Evolutionary conservation across 2,113 vertebrate genomes (phyloP).

Genomic region (Pseudorhombus dupliciocellatus): DNA sequence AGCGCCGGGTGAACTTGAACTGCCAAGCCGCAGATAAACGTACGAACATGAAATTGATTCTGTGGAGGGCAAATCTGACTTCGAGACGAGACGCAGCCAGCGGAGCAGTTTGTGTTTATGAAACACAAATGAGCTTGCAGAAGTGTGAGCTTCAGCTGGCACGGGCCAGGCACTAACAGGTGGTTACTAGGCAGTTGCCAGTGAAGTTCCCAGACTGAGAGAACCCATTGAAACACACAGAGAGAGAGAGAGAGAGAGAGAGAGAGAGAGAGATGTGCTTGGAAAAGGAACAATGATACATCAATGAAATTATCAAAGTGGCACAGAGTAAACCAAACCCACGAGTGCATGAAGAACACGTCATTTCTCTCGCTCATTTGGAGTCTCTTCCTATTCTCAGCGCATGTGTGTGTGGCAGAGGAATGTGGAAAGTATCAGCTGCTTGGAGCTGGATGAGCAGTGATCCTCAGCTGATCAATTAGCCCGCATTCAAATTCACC

Average conservation of each 20-base stretch:
- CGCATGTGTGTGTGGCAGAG: background rate
- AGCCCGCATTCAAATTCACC: slow-evolving; percentile 3
- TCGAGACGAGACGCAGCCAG: slow-evolving; percentile 24
- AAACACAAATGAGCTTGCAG: slow-evolving; percentile 26
- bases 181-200: slow-evolving; percentile 24
- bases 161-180: slow-evolving; percentile 13
- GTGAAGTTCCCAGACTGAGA: background rate
- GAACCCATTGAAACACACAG: too few relatives aligned
- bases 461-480: background rate
- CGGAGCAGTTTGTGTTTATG: slow-evolving; percentile 41
- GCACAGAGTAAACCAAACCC: background rate
- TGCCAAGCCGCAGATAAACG: slow-evolving; percentile 36
- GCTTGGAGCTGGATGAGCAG: background rate
- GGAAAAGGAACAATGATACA: background rate
- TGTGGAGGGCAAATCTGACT: slow-evolving; percentile 29
- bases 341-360: background rate
- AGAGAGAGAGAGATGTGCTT: background rate
- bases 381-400: background rate
- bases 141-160: slow-evolving; percentile 35
- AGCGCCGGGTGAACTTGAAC: slow-evolving; percentile 5
- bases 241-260: too few relatives aligned
- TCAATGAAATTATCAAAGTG: too few relatives aligned
- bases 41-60: slow-evolving; percentile 39
- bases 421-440: too few relatives aligned
- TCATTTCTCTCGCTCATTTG: background rate